phyloP scores from a whole-genome alignment of 1,140 invertebrate genomes.

The Zaprionus ornatus region DNA sequence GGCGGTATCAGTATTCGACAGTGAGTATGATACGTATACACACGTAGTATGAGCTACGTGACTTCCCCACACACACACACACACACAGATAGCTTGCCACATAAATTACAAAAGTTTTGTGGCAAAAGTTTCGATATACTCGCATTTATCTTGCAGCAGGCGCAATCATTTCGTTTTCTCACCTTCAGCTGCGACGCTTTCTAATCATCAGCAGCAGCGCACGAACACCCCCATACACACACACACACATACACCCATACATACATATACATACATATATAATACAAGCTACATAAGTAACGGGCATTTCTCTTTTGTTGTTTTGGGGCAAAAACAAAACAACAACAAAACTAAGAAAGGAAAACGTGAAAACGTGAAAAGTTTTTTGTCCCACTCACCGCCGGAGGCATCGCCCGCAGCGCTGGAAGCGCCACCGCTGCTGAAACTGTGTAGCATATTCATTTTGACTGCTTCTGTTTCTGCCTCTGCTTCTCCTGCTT shows the following conservation, averaged over 20 bases:
- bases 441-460: constrained; percentile 82
- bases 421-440: constrained; percentile 64
- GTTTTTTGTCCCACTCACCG: constrained; percentile 70
- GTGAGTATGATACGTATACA: constrained; percentile 10
- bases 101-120: constrained; percentile 51
- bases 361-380: constrained; percentile 28
- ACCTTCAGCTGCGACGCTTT: constrained; percentile 57
- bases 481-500: constrained; percentile 5
- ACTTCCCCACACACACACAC: neutral
- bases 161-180: constrained; percentile 74
- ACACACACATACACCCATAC: constrained; percentile 12
- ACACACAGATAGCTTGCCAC: neutral
- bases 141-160: constrained; percentile 38
- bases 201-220: constrained; percentile 56
- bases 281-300: neutral
- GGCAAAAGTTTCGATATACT: constrained; percentile 47
- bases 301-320: neutral
- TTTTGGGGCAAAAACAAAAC: constrained; percentile 1
- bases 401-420: constrained; percentile 65
- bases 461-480: constrained; percentile 45
- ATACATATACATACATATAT: constrained; percentile 10
- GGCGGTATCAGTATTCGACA: neutral
- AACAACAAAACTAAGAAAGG: neutral
- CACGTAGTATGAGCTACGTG: neutral
- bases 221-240: constrained; percentile 34